Evolutionary conservation across 2,797 vertebrate species (phyloP), one percentile per base, ranked within the genome.

Genomic region (Harpagifer antarcticus): DNA sequence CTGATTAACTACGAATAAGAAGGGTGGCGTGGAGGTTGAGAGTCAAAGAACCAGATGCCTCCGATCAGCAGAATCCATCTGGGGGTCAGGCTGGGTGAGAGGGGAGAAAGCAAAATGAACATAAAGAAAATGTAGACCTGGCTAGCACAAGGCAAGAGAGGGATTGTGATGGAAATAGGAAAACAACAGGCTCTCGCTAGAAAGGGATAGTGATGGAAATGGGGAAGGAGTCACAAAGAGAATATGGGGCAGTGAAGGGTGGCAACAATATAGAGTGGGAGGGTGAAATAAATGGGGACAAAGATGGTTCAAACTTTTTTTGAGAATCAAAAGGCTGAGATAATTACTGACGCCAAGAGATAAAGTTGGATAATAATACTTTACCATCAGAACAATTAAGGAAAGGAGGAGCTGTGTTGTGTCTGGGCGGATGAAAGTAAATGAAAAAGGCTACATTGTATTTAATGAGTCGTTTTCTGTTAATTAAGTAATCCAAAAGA

Each of bases 61-160:
- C 83, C 85, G 77, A 80, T 88, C 85, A 82, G 66, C 64, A 79
- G 70, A 66, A 78, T 76, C 72, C 61, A 56, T 62, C 52, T 59
- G 40, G 64, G 68, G 80, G 78, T 88, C 76, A 84, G 62, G 72
- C 67, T 76, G 78, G 77, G 79, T 82, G 64, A 86, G 58, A 79
- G 45, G 33, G 23, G 33, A 69, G 53, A 50, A 73, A 56, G 33
- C 40, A 57, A 37, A 71, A 60, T 63, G 40, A 56, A 52, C 49
- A n/a, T 31, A 54, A 69, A 42, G 27, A 62, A 68, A 83, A 66
- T 63, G 52, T 42, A 52, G 33, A 70, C 44, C 13, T 40, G 20
- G 15, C 42, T 61, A 44, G 48, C 50, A 73, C 54, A 31, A 20
- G 15, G 40, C 15, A 31, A 43, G 6, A 69, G 37, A 66, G 57